Evolutionary conservation across 2,888 invertebrate species (phyloP), one percentile per base, ranked within the genome.

Genomic region (Plebejus melissa): DNA sequence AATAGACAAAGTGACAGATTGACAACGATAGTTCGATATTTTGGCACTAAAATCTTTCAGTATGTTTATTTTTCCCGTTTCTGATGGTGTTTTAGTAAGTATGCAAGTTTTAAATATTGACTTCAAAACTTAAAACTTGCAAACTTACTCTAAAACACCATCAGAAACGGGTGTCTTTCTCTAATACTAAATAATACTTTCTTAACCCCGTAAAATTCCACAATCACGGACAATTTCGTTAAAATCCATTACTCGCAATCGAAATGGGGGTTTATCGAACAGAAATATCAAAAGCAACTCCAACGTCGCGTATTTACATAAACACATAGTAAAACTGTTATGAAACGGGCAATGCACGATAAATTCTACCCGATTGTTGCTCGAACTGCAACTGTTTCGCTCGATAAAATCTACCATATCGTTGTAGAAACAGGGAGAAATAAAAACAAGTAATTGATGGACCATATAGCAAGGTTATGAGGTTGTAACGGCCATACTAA

Each of bases 231-330:
- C 28, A 11, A 11, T 60, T 9, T 28, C 60, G 11, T 28, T 11
- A 60, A 60, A 60, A 58, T 58, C 22, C 58, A 58, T 60, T 28
- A 28, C 28, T 11, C n/a, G 11, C 28, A 22, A 60, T 60, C 28
- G 4, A 60, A 11, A 60, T 28, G 9, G 28, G 28, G 2, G 28
- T 60, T 60, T 60, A 60, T 28, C 60, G 60, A 11, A 60, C 60
- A 28, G 60, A 11, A 60, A 60, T 3, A 28, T 28, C 28, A 28
- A 60, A 60, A 28, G 60, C 60, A 60, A 28, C 11, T 32, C 28
- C 60, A 60, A 60, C 60, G 60, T 32, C 11, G 60, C 28, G 60
- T 28, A 60, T 60, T 28, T 28, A 60, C 60, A 60, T 60, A 60
- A 60, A 9, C 60, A 60, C 60, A 32, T 60, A 60, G 28, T 28